Evolutionary conservation across 2,888 invertebrate genomes (phyloP).

Genomic region (Hirtodrosophila duncani): DNA sequence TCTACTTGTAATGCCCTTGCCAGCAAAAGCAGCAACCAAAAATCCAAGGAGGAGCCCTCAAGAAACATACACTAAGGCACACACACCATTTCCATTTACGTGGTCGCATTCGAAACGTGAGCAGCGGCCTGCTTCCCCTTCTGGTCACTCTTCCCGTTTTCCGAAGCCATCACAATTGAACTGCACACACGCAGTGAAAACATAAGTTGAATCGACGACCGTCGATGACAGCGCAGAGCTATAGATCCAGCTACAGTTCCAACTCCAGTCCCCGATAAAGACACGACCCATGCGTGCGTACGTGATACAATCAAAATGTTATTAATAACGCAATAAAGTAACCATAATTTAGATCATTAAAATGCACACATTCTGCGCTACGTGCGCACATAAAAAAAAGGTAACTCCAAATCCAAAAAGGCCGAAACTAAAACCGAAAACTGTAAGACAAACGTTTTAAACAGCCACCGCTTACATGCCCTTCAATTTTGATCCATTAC

Average conservation of each 20-base stretch:
- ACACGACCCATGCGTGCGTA: conserved; percentile 37
- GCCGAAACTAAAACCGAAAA: conserved; percentile 2
- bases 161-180: no score
- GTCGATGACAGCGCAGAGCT: conserved; percentile 2
- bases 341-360: conserved; percentile 68
- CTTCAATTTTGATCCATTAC: no score
- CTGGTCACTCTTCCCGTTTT: no score
- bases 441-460: conserved; percentile 1
- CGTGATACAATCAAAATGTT: conserved; percentile 72
- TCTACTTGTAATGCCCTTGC: conserved; percentile 61
- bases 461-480: no score
- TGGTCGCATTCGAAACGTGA: conserved; percentile 55
- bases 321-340: conserved; percentile 70
- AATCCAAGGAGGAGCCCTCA: conserved; percentile 37
- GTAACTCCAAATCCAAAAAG: conserved; percentile 7
- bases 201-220: no score
- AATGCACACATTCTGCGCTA: conserved; percentile 65
- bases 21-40: conserved; percentile 11
- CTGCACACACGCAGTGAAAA: no score
- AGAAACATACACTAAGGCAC: neutral
- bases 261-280: neutral
- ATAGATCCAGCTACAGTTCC: conserved; percentile 13
- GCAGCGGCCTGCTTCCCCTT: conserved; percentile 1
- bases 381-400: conserved; percentile 36
- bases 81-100: conserved; percentile 56